Evolutionary conservation across 2,888 invertebrate genomes (phyloP).

Genomic region (Dendrolimus pini): DNA sequence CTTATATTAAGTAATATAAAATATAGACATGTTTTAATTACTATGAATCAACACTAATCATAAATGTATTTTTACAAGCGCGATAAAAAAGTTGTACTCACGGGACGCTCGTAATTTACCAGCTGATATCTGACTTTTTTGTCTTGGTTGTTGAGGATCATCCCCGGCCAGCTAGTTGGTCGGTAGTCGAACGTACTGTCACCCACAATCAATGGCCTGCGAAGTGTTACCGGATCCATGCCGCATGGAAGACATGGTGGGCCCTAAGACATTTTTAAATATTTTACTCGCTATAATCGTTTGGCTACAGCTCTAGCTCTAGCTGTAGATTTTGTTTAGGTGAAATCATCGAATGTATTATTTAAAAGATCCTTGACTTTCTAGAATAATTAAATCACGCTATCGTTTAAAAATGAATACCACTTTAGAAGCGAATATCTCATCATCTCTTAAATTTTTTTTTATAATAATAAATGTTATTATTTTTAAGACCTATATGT

Average conservation of each 20-base stretch:
- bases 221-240: slow-evolving; percentile 56
- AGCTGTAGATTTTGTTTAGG: not conserved
- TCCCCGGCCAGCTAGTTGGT: slow-evolving; percentile 63
- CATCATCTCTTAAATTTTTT: too few species aligned
- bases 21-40: not conserved
- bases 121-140: slow-evolving; percentile 65
- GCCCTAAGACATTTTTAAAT: slow-evolving; percentile 28
- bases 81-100: slow-evolving; percentile 18
- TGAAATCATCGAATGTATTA: not conserved
- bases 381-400: too few species aligned
- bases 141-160: slow-evolving; percentile 61
- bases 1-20: slow-evolving; percentile 6
- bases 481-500: too few species aligned
- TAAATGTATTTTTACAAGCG: too few species aligned
- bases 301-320: too few species aligned
- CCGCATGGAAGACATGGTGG: slow-evolving; percentile 54
- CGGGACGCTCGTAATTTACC: slow-evolving; percentile 56
- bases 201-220: slow-evolving; percentile 59
- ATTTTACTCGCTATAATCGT: too few species aligned
- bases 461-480: too few species aligned
- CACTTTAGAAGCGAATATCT: too few species aligned
- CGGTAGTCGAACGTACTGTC: slow-evolving; percentile 67
- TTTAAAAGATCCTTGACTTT: not conserved
- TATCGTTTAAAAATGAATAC: too few species aligned
- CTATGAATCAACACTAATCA: too few species aligned